Evolutionary conservation across 1,140 invertebrate genomes (phyloP).

Genomic region (Tetragonula clypearis): DNA sequence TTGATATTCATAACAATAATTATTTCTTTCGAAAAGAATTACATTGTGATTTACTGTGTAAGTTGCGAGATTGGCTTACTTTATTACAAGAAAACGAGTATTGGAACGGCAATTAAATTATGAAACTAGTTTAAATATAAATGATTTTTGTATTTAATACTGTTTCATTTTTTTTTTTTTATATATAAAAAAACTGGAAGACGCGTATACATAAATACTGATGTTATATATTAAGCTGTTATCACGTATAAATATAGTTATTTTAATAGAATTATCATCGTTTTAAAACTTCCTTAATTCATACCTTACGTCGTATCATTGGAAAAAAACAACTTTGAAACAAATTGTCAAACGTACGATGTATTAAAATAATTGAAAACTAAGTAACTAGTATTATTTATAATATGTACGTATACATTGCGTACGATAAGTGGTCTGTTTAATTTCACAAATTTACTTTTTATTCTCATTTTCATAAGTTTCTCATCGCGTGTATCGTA

Average conservation of each 20-base stretch:
- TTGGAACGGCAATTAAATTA: neutral
- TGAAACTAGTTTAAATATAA: neutral
- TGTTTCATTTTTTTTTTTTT: constrained; percentile 9
- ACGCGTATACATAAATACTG: constrained; percentile 7
- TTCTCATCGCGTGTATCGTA: neutral
- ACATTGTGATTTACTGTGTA: constrained; percentile 2
- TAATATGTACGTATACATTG: neutral
- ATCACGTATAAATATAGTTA: constrained; percentile 32
- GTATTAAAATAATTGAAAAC: neutral
- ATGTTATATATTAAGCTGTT: constrained; percentile 29
- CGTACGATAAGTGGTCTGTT: neutral
- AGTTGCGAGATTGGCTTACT: neutral
- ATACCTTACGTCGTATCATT: neutral
- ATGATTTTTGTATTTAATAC: constrained; percentile 21
- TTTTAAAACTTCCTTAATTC: neutral
- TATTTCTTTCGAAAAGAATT: neutral
- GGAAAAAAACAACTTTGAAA: neutral
- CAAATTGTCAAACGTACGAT: neutral
- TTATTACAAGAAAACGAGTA: neutral
- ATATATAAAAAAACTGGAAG: no score
- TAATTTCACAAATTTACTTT: neutral
- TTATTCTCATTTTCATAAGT: neutral
- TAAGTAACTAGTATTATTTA: neutral
- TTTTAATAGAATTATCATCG: constrained; percentile 24
- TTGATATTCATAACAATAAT: constrained; percentile 24